Evolutionary conservation across 2,797 vertebrate genomes (phyloP).

Genomic region (Rhynchonycteris naso): DNA sequence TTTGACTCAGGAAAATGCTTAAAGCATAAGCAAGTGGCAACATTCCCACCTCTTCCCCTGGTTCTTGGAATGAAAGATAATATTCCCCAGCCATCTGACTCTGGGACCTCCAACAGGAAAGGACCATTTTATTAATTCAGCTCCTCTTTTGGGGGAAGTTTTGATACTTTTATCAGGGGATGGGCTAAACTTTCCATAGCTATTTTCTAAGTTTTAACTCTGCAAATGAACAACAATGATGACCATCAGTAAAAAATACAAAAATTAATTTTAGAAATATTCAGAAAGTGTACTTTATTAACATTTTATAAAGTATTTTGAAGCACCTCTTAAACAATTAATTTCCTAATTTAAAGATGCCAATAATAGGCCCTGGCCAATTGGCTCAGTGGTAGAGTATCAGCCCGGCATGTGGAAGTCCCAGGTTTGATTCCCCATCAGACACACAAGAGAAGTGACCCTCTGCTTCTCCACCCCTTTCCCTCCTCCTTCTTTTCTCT

Average conservation of each 20-base stretch:
- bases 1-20: not conserved
- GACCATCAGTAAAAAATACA: not conserved
- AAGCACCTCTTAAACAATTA: not conserved
- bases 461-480: too few relatives aligned
- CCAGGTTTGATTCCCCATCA: too few relatives aligned
- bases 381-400: too few relatives aligned
- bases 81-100: not conserved
- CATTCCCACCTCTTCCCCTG: not conserved
- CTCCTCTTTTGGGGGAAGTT: not conserved
- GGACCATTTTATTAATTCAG: not conserved
- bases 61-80: conserved; percentile 14
- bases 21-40: not conserved
- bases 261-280: not conserved
- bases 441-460: too few relatives aligned
- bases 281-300: not conserved
- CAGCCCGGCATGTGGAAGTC: too few relatives aligned
- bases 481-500: too few relatives aligned
- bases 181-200: not conserved
- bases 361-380: not conserved
- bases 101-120: not conserved
- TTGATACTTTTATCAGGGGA: not conserved
- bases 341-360: not conserved
- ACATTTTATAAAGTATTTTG: not conserved
- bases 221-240: not conserved
- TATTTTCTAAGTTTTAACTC: not conserved